Evolutionary conservation across 2,888 invertebrate genomes (phyloP).

Genomic region (Sarcophaga variegata): DNA sequence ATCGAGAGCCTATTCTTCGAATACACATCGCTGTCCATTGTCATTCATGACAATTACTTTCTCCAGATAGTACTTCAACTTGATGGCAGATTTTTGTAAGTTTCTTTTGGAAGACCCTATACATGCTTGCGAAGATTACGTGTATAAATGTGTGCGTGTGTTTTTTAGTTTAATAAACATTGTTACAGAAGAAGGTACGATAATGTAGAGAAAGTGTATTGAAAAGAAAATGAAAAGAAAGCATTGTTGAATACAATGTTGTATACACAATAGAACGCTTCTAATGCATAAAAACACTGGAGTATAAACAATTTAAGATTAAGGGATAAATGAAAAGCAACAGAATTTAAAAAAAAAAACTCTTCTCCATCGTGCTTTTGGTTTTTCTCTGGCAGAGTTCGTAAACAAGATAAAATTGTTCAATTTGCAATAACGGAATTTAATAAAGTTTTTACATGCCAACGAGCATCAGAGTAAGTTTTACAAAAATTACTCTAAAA

Average conservation of each 20-base stretch:
- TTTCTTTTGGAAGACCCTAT: too few species aligned
- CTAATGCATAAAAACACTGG: constrained; percentile 30
- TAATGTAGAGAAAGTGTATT: background rate
- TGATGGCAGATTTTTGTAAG: too few species aligned
- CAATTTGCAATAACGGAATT: too few species aligned
- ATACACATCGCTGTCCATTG: too few species aligned
- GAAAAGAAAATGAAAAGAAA: background rate
- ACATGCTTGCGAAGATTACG: background rate
- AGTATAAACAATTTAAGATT: constrained; percentile 38
- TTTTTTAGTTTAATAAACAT: background rate
- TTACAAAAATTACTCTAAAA: too few species aligned
- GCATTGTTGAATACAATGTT: constrained; percentile 33
- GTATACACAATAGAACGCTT: background rate
- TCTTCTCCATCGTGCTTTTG: background rate
- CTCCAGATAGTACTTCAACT: too few species aligned
- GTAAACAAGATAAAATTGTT: too few species aligned
- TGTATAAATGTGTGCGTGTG: background rate
- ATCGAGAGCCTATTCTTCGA: too few species aligned
- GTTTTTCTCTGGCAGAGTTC: background rate
- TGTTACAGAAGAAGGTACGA: constrained; percentile 6
- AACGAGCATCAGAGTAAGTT: too few species aligned
- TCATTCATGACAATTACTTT: too few species aligned
- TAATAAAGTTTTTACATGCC: too few species aligned
- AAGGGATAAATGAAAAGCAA: constrained; percentile 12
- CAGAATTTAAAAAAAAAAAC: background rate